Base-by-base conservation (phyloP, 2,113 vertebrate species). In the Rutilus rutilus region DNA sequence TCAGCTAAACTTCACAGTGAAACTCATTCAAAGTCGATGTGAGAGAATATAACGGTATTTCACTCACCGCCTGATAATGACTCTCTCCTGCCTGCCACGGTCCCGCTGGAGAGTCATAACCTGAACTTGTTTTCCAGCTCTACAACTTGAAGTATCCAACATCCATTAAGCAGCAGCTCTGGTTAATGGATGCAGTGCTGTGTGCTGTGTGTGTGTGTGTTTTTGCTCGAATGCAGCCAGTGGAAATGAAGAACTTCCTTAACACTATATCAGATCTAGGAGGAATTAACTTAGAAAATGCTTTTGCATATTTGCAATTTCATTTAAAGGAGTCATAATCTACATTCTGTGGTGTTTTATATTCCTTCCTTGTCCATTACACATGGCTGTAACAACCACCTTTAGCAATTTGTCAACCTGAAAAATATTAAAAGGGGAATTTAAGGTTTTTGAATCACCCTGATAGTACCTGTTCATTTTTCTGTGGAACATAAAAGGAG, bases 151-250 rank as follows among this genome's bases (percentile, higher is more conserved):
- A 64, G 15, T 11, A 39, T 12, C 30, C 33, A 59, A 36, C 59
- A 64, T 80, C 78, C 23, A 64, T 80, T 80, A 45, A 64, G 27
- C 57, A 80, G 78, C 59, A 80, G 52, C 30, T 36, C 42, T 71
- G 75, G 82, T 47, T 81, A 77, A 84, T 67, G 76, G 60, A 79
- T 42, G 50, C 25, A 74, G 50, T 17, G 25, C 47, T 27, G 11
- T 21, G n/a, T 14, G 69, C 30, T 30, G 30, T 33, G 30, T 33
- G 33, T 33, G 33, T 50, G 75, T 45, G 42, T 33, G 42, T 33
- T 42, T 82, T 50, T 50, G 27, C 79, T 21, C 33, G 17, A 67
- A 50, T 33, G 62, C 42, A 69, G 62, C 39, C 80, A 36, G 71
- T 6, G 23, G 23, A 15, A 47, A 25, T 47, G 39, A 45, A 80